Base-by-base conservation (phyloP, 2,113 vertebrate species). In the Dipodomys spectabilis region DNA sequence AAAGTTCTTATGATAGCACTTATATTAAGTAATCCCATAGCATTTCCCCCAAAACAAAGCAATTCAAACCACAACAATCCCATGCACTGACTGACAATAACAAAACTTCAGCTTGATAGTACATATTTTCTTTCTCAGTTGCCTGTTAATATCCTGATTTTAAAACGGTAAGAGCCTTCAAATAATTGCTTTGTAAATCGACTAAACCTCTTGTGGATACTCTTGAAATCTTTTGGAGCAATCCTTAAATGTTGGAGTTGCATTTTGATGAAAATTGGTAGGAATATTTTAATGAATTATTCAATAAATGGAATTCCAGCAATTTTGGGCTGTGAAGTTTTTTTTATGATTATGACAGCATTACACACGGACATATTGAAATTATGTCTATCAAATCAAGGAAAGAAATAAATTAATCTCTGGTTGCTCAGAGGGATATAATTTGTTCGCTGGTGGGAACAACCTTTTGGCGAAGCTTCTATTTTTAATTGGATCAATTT, bases 211-310 rank as follows among this genome's bases (percentile, higher is more conserved):
- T 44, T 60, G 65, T 85, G 20, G 35, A 85, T 45, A 65, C 15
- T 44, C 35, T 1, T 39, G 12, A 87, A 71, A 74, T 68, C 67
- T 82, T 90, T 92, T 82, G 44, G 28, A 90, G 82, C 69, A 79
- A 73, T 85, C 92, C 44, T 92, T 83, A 69, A 62, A 49, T 89
- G 39, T 49, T 57, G 15, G 86, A 69, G 22, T 62, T 90, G n/a
- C 84, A 88, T 85, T 72, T 94, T 93, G 64, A 86, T 74, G 64
- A 91, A 95, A 88, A 93, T 88, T 77, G 35, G 44, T 84, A 81
- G 25, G 85, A 89, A 74, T 94, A 77, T 86, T 95, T 94, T 89
- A 94, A 94, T 94, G 93, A 86, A 92, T 94, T 95, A 75, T 88
- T 82, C 79, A 83, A 72, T 72, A 93, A 71, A 28, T 16, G 64